These are phyloP conservation scores for Notolabrus celidotus DNA, from an alignment of 2,797 vertebrate species.

Conservation along the genomic window DNA sequence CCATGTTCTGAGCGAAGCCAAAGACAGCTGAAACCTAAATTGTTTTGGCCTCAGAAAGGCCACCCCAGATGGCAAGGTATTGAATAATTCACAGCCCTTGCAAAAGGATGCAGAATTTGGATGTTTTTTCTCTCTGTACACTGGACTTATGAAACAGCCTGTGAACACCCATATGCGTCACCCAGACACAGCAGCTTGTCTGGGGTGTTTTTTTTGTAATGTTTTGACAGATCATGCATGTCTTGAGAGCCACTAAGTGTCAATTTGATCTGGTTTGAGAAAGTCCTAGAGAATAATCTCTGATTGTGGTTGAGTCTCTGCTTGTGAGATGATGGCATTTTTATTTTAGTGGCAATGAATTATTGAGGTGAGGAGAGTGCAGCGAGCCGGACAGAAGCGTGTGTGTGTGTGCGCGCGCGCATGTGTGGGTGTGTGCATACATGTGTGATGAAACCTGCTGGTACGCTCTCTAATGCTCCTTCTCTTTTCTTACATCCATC, in stretches of 20 bases:
- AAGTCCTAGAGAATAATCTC: constrained; percentile 45
- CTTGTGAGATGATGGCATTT: constrained; percentile 80
- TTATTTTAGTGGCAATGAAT: constrained; percentile 85
- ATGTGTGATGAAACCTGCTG: constrained; percentile 72
- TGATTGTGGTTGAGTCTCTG: constrained; percentile 63
- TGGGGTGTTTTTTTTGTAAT: not conserved
- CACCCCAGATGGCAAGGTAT: constrained; percentile 62
- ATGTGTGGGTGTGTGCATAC: constrained; percentile 54
- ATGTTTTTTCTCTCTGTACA: constrained; percentile 21
- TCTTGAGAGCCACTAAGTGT: constrained; percentile 12
- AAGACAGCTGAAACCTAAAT: constrained; percentile 55
- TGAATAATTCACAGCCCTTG: constrained; percentile 70
- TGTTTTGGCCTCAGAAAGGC: constrained; percentile 56
- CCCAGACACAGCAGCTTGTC: constrained; percentile 7
- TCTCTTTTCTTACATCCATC: constrained; percentile 38
- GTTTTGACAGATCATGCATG: not conserved
- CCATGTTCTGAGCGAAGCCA: constrained; percentile 37
- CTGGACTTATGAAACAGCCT: constrained; percentile 24
- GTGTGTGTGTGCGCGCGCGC: constrained; percentile 50
- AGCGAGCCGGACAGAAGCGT: constrained; percentile 66
- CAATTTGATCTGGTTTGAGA: constrained; percentile 18
- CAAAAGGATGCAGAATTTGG: constrained; percentile 56
- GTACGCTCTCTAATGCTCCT: constrained; percentile 54
- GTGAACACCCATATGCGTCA: constrained; percentile 20
- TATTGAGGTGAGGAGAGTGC: constrained; percentile 84